A percentile compares a stretch with the other conserved stretches of the same genome.
These are phyloP conservation scores for Scarus forsteni DNA, from an alignment of 2,797 vertebrate species.

Conservation along the genomic window DNA sequence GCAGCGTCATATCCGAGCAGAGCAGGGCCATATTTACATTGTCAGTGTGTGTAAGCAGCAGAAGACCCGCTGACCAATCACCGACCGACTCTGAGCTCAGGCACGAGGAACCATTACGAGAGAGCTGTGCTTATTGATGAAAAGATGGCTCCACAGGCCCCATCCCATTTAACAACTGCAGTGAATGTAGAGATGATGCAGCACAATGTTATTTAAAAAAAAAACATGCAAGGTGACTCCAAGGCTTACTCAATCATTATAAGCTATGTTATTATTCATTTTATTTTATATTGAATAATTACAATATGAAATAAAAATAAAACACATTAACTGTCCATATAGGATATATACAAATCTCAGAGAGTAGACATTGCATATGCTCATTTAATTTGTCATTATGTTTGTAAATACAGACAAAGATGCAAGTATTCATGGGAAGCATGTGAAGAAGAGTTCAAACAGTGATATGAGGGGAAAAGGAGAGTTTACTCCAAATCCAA, in stretches of 20 bases:
- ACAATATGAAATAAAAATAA: conserved; percentile 89
- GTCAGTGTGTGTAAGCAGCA: background rate
- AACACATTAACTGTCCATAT: conserved; percentile 92
- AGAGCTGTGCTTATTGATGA: conserved; percentile 41
- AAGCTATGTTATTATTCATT: no score
- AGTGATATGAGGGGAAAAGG: conserved; percentile 67
- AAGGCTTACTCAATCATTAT: no score
- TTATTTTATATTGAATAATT: no score
- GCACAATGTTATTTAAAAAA: conserved; percentile 22
- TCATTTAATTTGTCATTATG: conserved; percentile 84
- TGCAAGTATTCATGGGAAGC: conserved; percentile 81
- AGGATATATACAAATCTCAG: conserved; percentile 88
- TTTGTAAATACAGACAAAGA: conserved; percentile 86
- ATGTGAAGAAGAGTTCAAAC: conserved; percentile 68
- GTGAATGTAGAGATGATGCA: conserved; percentile 34
- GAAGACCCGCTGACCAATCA: conserved; percentile 11
- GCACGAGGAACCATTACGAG: conserved; percentile 9
- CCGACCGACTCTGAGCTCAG: background rate
- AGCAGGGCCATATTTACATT: background rate
- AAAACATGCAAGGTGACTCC: no score
- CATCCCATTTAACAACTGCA: background rate
- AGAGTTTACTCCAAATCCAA: conserved; percentile 71
- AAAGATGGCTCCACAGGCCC: background rate
- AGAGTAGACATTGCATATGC: conserved; percentile 92
- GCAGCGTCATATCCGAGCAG: conserved; percentile 39